phyloP scores from a whole-genome alignment of 2,113 vertebrate genomes.

The Calonectris borealis region DNA sequence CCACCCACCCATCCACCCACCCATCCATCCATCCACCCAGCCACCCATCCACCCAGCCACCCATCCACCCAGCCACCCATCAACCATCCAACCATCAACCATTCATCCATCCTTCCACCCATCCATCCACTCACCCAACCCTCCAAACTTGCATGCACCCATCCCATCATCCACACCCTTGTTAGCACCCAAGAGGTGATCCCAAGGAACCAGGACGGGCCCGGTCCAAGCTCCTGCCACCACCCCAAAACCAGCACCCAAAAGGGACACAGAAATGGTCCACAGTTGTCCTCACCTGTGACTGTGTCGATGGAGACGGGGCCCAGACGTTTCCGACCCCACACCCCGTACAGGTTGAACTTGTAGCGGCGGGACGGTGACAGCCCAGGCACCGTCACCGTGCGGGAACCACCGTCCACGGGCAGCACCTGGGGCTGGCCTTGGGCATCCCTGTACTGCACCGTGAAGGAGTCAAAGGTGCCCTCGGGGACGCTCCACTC shows the following conservation, averaged over 20 bases:
- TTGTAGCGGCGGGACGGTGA: slow-evolving; percentile 49
- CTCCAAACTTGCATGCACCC: no score
- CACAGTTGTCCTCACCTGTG: background rate
- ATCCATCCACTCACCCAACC: no score
- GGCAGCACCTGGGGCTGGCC: background rate
- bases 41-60: no score
- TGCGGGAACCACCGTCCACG: background rate
- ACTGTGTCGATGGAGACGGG: background rate
- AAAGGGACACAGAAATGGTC: background rate
- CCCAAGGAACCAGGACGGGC: background rate
- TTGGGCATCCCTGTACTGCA: background rate
- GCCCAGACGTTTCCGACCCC: background rate
- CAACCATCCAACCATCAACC: no score
- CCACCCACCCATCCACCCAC: no score
- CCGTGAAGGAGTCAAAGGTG: slow-evolving; percentile 63
- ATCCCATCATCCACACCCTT: no score
- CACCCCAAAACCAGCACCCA: background rate
- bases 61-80: no score
- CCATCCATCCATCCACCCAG: no score
- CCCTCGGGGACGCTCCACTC: slow-evolving; percentile 47
- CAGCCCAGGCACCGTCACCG: slow-evolving; percentile 1
- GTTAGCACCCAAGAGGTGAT: no score
- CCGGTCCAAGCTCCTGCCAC: background rate
- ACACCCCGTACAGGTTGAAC: slow-evolving; percentile 63
- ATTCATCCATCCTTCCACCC: no score